Evolutionary conservation across 2,797 vertebrate genomes (phyloP), one percentile per base, ranked within the genome.

Genomic region (Sebastes nivosus): DNA sequence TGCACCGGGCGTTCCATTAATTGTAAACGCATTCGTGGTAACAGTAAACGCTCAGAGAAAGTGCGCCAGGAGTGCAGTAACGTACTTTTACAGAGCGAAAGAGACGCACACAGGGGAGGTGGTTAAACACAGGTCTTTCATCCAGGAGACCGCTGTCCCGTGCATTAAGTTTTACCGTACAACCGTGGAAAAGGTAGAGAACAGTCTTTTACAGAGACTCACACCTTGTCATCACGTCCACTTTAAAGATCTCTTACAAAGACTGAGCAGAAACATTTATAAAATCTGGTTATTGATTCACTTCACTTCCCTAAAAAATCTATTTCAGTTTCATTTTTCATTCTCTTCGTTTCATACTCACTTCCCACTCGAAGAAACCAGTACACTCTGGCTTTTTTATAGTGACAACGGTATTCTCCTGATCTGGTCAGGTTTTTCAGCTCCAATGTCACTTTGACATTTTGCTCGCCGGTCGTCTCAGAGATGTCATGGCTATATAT

Each of bases 291-390:
- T 29, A 52, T 16, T 38, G 22, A 22, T 22, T 16, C n/a, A 25
- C 24, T 22, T 68, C 10, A 50, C 27, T 71, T 18, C 10, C 4
- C 13, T 58, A 32, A 67, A 67, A 20, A 20, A 42, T 58, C 16
- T 2, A 50, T 36, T 52, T 38, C n/a, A 63, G 18, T 30, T 61
- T 16, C 9, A 29, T 30, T 25, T 77, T 22, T 13, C 6, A 32
- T 73, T 67, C 6, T 71, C 18, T 10, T 22, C 6, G 50, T 65
- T 73, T 69, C 8, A 11, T 54, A 86, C 95, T 95, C 76, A 96
- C 96, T 89, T 88, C 76, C 89, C 38, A 95, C 90, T 59, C 74
- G 90, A 32, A 96, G 67, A 79, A 85, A 90, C 92, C 86, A 95
- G 72, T 71, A 84, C 9, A 65, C 85, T 2, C 0, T 18, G 6